phyloP scores from a whole-genome alignment of 2,113 vertebrate species.

The Mustela lutreola region DNA sequence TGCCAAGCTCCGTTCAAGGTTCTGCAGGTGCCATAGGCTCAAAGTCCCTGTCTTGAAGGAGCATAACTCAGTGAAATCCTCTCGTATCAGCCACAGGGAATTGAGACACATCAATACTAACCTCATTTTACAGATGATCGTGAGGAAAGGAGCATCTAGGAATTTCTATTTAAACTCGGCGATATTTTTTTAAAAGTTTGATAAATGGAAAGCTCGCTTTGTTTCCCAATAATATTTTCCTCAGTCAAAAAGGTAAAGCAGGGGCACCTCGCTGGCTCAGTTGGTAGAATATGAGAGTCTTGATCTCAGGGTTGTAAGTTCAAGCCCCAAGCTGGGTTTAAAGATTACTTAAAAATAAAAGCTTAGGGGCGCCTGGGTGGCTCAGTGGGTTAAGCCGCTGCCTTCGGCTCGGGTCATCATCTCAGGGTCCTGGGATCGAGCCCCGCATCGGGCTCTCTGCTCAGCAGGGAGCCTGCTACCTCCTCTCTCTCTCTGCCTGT shows the following conservation, averaged over 20 bases:
- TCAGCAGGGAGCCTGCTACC: no score
- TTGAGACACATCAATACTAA: background rate
- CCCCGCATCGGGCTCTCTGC: no score
- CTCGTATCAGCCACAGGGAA: background rate
- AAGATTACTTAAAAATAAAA: background rate
- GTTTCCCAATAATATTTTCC: background rate
- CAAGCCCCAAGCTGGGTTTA: slow-evolving; percentile 84
- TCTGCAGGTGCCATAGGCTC: background rate
- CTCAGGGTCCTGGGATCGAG: no score
- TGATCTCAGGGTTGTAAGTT: slow-evolving; percentile 86
- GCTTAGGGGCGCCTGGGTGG: background rate
- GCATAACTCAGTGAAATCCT: background rate
- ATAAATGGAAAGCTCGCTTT: background rate
- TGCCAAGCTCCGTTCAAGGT: background rate
- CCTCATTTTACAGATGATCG: background rate
- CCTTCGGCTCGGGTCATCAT: no score
- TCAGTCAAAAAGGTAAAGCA: background rate
- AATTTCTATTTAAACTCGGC: background rate
- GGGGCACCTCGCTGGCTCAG: slow-evolving; percentile 79
- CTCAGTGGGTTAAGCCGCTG: no score
- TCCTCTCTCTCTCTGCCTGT: no score
- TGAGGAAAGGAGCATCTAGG: background rate
- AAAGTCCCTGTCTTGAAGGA: background rate
- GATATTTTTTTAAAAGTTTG: background rate
- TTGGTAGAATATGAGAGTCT: slow-evolving; percentile 87